Evolutionary conservation across 92 coral and sea anemone genomes (phyloP).

Genomic region (Palythoa caribaeorum): DNA sequence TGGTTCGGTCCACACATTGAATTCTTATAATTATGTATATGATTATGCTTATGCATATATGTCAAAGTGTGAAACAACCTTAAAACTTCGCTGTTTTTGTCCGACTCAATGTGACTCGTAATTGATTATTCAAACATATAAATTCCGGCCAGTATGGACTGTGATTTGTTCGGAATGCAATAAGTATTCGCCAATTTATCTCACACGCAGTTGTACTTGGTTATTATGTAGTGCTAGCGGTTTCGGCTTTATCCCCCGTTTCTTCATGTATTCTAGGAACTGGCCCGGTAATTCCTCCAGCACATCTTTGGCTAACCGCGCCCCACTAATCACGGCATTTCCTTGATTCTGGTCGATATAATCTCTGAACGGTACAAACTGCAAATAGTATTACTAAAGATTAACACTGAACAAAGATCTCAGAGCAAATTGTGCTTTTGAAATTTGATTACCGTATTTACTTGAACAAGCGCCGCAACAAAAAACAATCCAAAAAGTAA

Average conservation of each 20-base stretch:
- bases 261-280: constrained; percentile 93
- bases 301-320: constrained; percentile 95
- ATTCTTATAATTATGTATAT: no score
- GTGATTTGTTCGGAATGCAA: not conserved
- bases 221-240: constrained; percentile 24
- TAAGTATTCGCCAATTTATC: not conserved
- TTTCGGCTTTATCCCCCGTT: constrained; percentile 67
- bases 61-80: no score
- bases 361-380: constrained; percentile 99
- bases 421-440: not conserved
- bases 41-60: no score
- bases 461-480: no score
- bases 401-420: not conserved
- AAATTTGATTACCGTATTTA: not conserved
- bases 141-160: no score
- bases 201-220: constrained; percentile 23
- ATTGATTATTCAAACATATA: no score
- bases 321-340: constrained; percentile 83
- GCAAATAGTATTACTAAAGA: constrained; percentile 31
- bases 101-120: no score
- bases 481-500: no score
- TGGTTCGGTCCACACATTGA: no score
- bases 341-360: constrained; percentile 71
- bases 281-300: constrained; percentile 98
- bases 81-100: no score